phyloP scores from a whole-genome alignment of 2,797 vertebrate species.

The Sebastes cheni region DNA sequence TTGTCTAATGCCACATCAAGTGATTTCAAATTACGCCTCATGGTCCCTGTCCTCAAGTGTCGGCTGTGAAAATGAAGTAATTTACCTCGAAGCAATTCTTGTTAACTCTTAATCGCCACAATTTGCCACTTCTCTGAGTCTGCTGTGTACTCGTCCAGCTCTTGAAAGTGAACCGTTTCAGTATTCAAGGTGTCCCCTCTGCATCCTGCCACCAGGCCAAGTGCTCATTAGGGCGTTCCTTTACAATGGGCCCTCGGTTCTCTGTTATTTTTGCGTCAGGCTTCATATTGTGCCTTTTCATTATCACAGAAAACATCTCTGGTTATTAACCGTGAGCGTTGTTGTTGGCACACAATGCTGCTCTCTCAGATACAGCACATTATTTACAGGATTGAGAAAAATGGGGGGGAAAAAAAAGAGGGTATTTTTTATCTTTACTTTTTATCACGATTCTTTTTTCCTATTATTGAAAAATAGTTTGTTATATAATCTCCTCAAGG shows the following conservation, averaged over 20 bases:
- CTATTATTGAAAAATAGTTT: not conserved
- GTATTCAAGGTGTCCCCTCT: conserved; percentile 33
- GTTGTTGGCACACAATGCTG: not conserved
- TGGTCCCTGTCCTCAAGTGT: not conserved
- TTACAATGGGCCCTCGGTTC: conserved; percentile 34
- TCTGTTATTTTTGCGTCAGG: conserved; percentile 26
- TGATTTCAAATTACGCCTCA: not conserved
- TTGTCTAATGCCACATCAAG: not conserved
- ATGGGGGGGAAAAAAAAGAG: not conserved
- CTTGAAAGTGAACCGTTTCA: conserved; percentile 13
- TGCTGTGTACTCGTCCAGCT: not conserved
- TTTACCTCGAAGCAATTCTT: conserved; percentile 10
- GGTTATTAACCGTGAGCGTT: conserved; percentile 23
- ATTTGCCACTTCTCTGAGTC: conserved; percentile 5
- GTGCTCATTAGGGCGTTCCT: conserved; percentile 46
- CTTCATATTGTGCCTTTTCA: conserved; percentile 1
- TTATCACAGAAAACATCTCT: conserved; percentile 33
- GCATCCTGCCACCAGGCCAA: conserved; percentile 10
- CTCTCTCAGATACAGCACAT: not conserved
- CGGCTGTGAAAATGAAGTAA: conserved; percentile 16
- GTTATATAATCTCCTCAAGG: not conserved
- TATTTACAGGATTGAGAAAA: conserved; percentile 1
- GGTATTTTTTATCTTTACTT: not conserved
- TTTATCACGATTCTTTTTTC: not conserved
- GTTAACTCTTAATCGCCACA: conserved; percentile 20